Evolutionary conservation across 2,113 vertebrate genomes (phyloP).

Genomic region (Lepidothrix coronata): DNA sequence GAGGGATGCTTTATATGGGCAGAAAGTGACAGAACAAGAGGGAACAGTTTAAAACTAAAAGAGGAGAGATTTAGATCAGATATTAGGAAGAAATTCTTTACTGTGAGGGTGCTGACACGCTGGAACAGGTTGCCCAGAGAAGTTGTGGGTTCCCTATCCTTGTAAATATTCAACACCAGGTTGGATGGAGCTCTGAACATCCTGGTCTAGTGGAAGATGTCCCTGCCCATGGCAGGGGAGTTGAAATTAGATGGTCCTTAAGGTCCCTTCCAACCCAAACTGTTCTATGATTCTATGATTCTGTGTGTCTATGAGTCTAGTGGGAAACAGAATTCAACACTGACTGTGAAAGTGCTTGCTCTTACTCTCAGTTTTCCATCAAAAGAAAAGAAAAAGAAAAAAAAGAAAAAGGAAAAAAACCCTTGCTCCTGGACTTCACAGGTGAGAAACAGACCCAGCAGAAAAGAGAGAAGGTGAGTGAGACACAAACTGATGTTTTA

Average conservation of each 20-base stretch:
- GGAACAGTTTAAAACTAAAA: background rate
- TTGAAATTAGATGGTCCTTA: background rate
- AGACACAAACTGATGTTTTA: background rate
- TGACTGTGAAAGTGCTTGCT: background rate
- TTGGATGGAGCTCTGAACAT: background rate
- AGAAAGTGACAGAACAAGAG: background rate
- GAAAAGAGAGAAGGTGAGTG: background rate
- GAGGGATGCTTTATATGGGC: background rate
- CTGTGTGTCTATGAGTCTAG: background rate
- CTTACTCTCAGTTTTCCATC: background rate
- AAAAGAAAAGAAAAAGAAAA: background rate
- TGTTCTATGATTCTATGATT: background rate
- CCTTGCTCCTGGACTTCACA: background rate
- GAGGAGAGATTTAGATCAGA: background rate
- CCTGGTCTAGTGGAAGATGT: background rate
- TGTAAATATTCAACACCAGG: background rate
- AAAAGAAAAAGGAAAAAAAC: background rate
- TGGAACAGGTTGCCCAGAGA: background rate
- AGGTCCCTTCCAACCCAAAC: background rate
- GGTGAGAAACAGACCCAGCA: background rate
- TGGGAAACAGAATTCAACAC: background rate
- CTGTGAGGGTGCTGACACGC: background rate
- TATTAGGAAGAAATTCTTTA: background rate
- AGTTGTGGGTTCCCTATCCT: background rate
- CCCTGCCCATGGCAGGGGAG: background rate